A percentile compares a stretch with the other conserved stretches of the same genome.
Conservation (phyloP, 1,140 invertebrate species). For the Diabrotica virgifera region DNA sequence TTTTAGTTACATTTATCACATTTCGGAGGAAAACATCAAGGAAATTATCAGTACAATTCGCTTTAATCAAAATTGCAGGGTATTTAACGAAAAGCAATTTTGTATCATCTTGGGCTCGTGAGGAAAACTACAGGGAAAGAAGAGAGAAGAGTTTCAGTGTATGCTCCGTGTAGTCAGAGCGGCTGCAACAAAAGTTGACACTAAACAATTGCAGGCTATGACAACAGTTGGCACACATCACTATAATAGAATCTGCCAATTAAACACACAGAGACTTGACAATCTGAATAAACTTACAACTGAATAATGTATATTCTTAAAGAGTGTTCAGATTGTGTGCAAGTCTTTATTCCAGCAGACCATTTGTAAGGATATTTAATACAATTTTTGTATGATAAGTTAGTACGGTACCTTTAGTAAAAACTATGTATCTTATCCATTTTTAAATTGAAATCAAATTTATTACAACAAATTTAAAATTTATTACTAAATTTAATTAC, state of each 20-base stretch:
- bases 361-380: background rate
- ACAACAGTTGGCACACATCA: constrained; percentile 48
- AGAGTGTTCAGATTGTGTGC: background rate
- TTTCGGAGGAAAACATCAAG: too few relatives aligned
- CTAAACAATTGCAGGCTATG: constrained; percentile 46
- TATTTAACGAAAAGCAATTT: too few relatives aligned
- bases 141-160: constrained; percentile 38
- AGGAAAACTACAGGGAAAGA: constrained; percentile 30
- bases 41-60: too few relatives aligned
- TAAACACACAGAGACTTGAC: constrained; percentile 29
- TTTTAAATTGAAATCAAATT: too few relatives aligned
- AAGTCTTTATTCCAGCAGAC: constrained; percentile 13
- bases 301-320: background rate
- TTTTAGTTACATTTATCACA: too few relatives aligned
- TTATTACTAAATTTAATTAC: too few relatives aligned
- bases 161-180: constrained; percentile 46
- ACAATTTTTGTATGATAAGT: too few relatives aligned
- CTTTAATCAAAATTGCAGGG: too few relatives aligned
- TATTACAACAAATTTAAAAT: too few relatives aligned
- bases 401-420: too few relatives aligned
- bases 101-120: constrained; percentile 33
- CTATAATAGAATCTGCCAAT: constrained; percentile 48
- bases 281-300: background rate
- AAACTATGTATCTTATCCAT: too few relatives aligned
- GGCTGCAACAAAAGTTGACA: constrained; percentile 48